These are phyloP conservation scores for Lycocorax pyrrhopterus DNA, from an alignment of 2,113 vertebrate species.

Conservation along the genomic window DNA sequence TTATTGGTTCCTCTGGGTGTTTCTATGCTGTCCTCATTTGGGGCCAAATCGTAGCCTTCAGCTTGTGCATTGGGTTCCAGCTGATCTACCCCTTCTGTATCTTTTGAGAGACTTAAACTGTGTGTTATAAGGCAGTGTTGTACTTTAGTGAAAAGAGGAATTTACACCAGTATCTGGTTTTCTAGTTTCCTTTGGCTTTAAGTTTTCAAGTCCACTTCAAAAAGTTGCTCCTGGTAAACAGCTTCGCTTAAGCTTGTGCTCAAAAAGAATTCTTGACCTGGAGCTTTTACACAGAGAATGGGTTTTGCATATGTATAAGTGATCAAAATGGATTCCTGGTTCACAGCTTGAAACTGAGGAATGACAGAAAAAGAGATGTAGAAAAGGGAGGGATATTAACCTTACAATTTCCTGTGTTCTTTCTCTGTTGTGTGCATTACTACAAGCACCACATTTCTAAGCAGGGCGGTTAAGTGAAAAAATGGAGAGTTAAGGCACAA, in stretches of 20 bases:
- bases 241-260: not conserved
- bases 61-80: not conserved
- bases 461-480: not conserved
- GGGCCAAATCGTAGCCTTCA: not conserved
- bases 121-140: not conserved
- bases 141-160: not conserved
- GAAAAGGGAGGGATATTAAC: not conserved
- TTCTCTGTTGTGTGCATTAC: not conserved
- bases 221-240: not conserved
- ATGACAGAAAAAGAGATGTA: not conserved
- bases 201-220: not conserved
- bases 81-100: not conserved
- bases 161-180: not conserved
- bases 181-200: not conserved
- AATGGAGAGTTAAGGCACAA: not conserved
- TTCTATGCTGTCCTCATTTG: fast-evolving
- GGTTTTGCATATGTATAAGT: not conserved
- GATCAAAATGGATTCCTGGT: not conserved
- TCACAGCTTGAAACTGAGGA: not conserved
- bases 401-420: not conserved
- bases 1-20: not conserved
- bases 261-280: not conserved
- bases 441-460: not conserved
- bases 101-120: not conserved
- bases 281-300: not conserved